These are phyloP conservation scores for Tribolium madens DNA, from an alignment of 1,140 invertebrate genomes.

Conservation along the genomic window DNA sequence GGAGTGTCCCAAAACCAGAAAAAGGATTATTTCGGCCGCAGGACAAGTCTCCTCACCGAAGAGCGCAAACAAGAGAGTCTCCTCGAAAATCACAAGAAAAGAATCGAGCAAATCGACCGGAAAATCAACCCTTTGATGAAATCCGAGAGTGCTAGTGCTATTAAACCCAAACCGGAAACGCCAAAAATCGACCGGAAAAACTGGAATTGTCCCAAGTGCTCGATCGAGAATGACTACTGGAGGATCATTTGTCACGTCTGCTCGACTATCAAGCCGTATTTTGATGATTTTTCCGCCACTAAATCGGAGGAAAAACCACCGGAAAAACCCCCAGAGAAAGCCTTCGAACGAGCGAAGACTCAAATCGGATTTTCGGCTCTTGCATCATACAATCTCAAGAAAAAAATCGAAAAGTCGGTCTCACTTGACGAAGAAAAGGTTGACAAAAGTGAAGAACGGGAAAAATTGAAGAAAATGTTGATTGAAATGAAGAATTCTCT, in stretches of 20 bases:
- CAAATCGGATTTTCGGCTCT: conserved; percentile 63
- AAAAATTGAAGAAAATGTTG: conserved; percentile 72
- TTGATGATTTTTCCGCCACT: conserved; percentile 60
- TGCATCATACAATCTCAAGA: conserved; percentile 51
- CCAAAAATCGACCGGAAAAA: conserved; percentile 60
- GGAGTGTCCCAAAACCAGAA: conserved; percentile 56
- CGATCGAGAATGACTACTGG: conserved; percentile 70
- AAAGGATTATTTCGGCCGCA: conserved; percentile 59
- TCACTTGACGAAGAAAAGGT: conserved; percentile 47
- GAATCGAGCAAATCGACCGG: conserved; percentile 59
- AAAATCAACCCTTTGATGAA: conserved; percentile 58
- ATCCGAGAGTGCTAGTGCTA: conserved; percentile 60
- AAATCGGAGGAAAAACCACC: conserved; percentile 41
- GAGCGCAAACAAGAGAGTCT: conserved; percentile 55
- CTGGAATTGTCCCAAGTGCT: conserved; percentile 71
- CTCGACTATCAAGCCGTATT: conserved; percentile 65
- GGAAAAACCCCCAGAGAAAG: conserved; percentile 46
- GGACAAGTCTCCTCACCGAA: conserved; percentile 52
- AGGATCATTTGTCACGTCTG: conserved; percentile 71
- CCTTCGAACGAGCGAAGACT: conserved; percentile 62
- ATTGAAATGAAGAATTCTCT: conserved; percentile 78
- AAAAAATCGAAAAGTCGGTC: conserved; percentile 48
- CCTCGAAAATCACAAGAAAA: conserved; percentile 56
- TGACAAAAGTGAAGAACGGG: conserved; percentile 66
- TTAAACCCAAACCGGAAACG: conserved; percentile 55